phyloP scores from a whole-genome alignment of 1,140 invertebrate species.

The Limonius californicus region DNA sequence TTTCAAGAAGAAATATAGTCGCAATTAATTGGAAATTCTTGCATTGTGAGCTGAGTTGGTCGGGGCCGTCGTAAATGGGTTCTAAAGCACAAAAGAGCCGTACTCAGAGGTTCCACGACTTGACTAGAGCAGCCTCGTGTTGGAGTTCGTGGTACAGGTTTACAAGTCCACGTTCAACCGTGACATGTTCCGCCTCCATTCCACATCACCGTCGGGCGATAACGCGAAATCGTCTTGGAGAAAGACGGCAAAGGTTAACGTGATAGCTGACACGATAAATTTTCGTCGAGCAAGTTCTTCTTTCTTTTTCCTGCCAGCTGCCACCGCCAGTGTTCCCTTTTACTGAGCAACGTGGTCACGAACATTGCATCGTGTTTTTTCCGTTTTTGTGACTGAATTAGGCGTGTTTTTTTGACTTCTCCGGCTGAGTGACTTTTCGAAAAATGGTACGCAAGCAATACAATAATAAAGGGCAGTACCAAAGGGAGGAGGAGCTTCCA shows the following conservation, averaged over 20 bases:
- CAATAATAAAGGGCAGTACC: not conserved
- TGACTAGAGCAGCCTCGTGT: too few relatives aligned
- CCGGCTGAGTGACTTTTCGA: not conserved
- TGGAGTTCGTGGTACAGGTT: too few relatives aligned
- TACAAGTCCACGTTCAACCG: too few relatives aligned
- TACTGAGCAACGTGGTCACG: slow-evolving; percentile 5
- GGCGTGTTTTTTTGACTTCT: not conserved
- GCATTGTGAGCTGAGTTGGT: too few relatives aligned
- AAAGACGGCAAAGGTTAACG: slow-evolving; percentile 3
- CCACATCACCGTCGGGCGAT: too few relatives aligned
- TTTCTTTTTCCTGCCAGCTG: slow-evolving; percentile 3
- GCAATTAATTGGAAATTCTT: too few relatives aligned
- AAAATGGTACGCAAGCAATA: slow-evolving; percentile 19
- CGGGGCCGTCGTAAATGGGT: too few relatives aligned
- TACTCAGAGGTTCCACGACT: too few relatives aligned
- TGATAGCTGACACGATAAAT: slow-evolving; percentile 2
- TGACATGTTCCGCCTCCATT: too few relatives aligned
- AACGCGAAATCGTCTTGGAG: not conserved
- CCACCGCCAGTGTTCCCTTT: not conserved
- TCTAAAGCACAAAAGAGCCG: too few relatives aligned
- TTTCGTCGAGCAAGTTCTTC: slow-evolving; percentile 3
- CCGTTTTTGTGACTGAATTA: not conserved
- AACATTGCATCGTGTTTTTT: too few relatives aligned
- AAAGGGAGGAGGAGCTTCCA: slow-evolving; percentile 10
- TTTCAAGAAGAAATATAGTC: too few relatives aligned